Evolutionary conservation across 2,888 invertebrate species (phyloP), one percentile per base, ranked within the genome.

Genomic region (Arge pagana): DNA sequence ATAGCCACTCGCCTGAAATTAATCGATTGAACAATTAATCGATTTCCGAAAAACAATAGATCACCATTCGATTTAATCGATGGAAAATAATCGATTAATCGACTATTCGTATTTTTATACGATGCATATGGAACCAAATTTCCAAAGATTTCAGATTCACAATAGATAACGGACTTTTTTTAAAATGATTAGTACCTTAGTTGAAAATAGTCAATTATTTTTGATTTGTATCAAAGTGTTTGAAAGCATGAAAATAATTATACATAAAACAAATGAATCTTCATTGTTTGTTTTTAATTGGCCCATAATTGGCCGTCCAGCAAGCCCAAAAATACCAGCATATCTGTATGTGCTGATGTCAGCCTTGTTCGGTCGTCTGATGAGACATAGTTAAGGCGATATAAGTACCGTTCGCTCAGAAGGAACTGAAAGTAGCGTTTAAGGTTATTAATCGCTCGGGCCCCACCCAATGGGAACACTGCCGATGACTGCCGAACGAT

Each of bases 301-400:
- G 13, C 6, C 39, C 39, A 39, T 24, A 39, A 24, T 21, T 39
- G 39, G 23, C 28, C 13, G 15, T 41, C 41, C 13, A 41, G 28
- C 16, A 28, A 41, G 15, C 41, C 41, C 8, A 15, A n/a, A 28
- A 41, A 41, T 16, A 41, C 28, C 4, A 41, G 15, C 28, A 41
- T 41, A 24, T 41, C 16, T 3, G 41, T 41, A 23, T 41, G 41
- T 2, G 26, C 16, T 41, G 41, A 24, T 16, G 41, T 41, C 1
- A 41, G 26, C 5, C 41, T 15, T 13, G 26, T 41, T 16, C 41
- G 13, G 16, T 26, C 26, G 8, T 41, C 41, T 8, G 41, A 41
- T 26, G 41, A 24, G 1, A 41, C 41, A 19, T 41, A 41, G 16
- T 28, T 41, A 1, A 41, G 26, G 41, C 41, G 41, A 16, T 24